Conservation (phyloP, 1,140 invertebrate genomes). For the Drosophila biarmipes region DNA sequence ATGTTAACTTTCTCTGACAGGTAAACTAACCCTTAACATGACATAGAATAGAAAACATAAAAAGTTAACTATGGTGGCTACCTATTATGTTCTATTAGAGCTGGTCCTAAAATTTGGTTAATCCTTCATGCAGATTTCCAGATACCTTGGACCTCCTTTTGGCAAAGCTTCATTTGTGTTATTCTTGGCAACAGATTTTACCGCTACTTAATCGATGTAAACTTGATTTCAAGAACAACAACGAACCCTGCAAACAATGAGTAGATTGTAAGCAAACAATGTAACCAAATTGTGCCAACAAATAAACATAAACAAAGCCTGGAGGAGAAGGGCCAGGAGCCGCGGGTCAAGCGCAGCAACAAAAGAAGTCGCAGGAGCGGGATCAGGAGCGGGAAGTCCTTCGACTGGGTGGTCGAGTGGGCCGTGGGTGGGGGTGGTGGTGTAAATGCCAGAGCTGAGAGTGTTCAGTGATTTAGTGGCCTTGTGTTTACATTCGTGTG, state of each 20-base stretch:
- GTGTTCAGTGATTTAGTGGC: conserved; percentile 79
- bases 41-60: no score
- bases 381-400: conserved; percentile 13
- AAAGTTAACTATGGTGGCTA: no score
- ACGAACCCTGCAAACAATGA: conserved; percentile 55
- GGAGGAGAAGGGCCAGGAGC: conserved; percentile 32
- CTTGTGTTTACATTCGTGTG: conserved; percentile 63
- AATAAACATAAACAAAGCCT: conserved; percentile 78
- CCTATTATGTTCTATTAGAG: not conserved
- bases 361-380: conserved; percentile 63
- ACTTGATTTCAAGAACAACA: conserved; percentile 68
- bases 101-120: not conserved
- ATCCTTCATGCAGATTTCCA: conserved; percentile 4
- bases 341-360: conserved; percentile 72
- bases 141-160: not conserved
- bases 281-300: conserved; percentile 82
- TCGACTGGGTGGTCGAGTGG: conserved; percentile 3
- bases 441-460: conserved; percentile 72
- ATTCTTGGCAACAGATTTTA: conserved; percentile 61
- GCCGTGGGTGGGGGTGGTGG: conserved; percentile 18
- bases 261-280: conserved; percentile 80
- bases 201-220: conserved; percentile 75
- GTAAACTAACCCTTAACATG: no score
- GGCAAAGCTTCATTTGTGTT: conserved; percentile 25
- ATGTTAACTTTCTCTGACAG: no score